A percentile compares a stretch with the other conserved stretches of the same genome.
Conservation (phyloP, 2,797 vertebrate genomes). For the Semotilus atromaculatus region DNA sequence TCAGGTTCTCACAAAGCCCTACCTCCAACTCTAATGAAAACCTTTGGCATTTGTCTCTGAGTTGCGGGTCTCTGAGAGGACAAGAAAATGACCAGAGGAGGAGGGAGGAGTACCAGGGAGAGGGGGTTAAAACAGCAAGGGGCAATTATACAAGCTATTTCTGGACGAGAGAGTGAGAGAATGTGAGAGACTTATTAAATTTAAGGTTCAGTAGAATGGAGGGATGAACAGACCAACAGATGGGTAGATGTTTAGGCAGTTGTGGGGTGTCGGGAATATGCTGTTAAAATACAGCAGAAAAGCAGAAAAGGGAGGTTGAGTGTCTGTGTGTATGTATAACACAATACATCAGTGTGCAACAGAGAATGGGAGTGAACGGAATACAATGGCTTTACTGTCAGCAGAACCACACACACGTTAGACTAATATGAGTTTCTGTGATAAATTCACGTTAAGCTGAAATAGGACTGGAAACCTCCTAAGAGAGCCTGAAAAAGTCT, state of each 20-base stretch:
- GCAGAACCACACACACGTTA: background rate
- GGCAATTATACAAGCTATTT: slow-evolving; percentile 47
- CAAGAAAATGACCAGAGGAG: slow-evolving; percentile 17
- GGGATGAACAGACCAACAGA: slow-evolving; percentile 26
- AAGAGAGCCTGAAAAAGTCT: background rate
- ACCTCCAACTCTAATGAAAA: slow-evolving; percentile 16
- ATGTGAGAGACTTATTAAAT: slow-evolving; percentile 35
- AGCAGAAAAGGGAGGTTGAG: slow-evolving; percentile 5
- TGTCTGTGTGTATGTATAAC: background rate
- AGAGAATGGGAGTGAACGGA: slow-evolving; percentile 9
- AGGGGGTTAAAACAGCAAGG: slow-evolving; percentile 27
- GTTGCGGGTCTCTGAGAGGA: slow-evolving; percentile 9
- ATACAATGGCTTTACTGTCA: slow-evolving; percentile 39
- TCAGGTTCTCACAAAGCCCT: slow-evolving; percentile 9
- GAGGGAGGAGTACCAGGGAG: background rate
- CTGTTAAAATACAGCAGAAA: background rate
- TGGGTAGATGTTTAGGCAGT: slow-evolving; percentile 34
- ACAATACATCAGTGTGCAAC: slow-evolving; percentile 38
- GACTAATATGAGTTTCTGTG: background rate
- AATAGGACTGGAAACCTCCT: background rate
- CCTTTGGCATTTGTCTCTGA: slow-evolving; percentile 2
- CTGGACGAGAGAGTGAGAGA: slow-evolving; percentile 7
- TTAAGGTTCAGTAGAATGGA: slow-evolving; percentile 17
- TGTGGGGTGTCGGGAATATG: slow-evolving; percentile 23
- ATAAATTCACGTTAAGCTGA: slow-evolving; percentile 2